phyloP scores from a whole-genome alignment of 2,113 vertebrate species.

The Protobothrops mucrosquamatus region DNA sequence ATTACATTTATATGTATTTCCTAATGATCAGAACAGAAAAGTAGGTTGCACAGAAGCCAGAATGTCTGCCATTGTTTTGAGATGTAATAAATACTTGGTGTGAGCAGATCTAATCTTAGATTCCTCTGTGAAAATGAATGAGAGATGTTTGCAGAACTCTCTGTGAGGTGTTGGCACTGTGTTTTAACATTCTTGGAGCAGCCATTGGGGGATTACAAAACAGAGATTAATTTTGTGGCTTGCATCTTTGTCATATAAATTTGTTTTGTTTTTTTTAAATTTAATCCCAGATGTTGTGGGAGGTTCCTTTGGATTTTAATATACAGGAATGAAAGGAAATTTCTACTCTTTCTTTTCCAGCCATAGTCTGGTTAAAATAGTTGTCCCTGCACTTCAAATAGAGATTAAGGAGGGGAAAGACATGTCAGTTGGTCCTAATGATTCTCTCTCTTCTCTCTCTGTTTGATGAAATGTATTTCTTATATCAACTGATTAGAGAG shows the following conservation, averaged over 20 bases:
- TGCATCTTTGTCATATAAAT: not conserved
- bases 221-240: not conserved
- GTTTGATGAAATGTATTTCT: not conserved
- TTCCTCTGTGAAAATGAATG: not conserved
- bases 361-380: not conserved
- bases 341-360: not conserved
- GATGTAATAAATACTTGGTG: not conserved
- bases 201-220: not conserved
- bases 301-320: not conserved
- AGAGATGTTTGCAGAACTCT: not conserved
- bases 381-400: not conserved
- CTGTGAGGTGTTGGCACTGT: not conserved
- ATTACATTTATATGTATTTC: not conserved
- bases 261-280: not conserved
- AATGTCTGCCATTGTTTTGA: not conserved
- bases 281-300: not conserved
- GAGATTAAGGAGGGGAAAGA: not conserved
- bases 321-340: not conserved
- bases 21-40: not conserved
- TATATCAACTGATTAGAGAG: not conserved
- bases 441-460: not conserved
- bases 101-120: not conserved
- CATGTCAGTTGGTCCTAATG: not conserved
- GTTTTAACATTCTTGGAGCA: not conserved
- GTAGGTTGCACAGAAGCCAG: not conserved